Percentiles rank a stretch among this genome's conserved stretches.
These are phyloP conservation scores for Dinomys branickii DNA, from an alignment of 2,113 vertebrate species.

Conservation along the genomic window DNA sequence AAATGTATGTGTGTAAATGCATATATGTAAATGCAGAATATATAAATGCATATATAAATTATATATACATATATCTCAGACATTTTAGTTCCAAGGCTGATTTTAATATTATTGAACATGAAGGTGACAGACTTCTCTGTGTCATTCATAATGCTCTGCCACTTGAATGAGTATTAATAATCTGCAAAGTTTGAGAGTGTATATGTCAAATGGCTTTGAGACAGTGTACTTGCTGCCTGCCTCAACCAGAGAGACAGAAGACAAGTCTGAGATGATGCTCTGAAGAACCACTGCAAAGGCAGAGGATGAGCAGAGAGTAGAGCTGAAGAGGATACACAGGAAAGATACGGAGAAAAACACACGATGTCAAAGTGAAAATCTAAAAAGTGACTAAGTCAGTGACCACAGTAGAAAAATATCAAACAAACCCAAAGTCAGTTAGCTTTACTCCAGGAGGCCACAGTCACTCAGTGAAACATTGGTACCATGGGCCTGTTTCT, in stretches of 20 bases:
- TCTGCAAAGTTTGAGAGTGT: background rate
- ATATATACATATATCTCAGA: background rate
- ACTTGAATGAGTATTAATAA: conserved; percentile 13
- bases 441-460: background rate
- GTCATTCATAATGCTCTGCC: background rate
- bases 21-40: no score
- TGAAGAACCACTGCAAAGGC: background rate
- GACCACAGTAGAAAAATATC: background rate
- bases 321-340: background rate
- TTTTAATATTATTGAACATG: background rate
- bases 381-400: background rate
- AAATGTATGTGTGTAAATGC: no score
- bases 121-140: background rate
- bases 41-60: background rate
- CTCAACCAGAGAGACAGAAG: background rate
- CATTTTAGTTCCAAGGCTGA: background rate
- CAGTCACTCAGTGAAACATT: background rate
- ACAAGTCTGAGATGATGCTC: background rate
- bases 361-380: background rate
- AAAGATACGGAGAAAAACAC: background rate
- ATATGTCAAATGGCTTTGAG: background rate
- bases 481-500: background rate
- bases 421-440: background rate
- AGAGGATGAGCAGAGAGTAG: background rate
- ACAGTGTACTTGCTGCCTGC: background rate